These are phyloP conservation scores for Forbesichthys papilliferus DNA, from an alignment of 2,113 vertebrate species.

Conservation along the genomic window DNA sequence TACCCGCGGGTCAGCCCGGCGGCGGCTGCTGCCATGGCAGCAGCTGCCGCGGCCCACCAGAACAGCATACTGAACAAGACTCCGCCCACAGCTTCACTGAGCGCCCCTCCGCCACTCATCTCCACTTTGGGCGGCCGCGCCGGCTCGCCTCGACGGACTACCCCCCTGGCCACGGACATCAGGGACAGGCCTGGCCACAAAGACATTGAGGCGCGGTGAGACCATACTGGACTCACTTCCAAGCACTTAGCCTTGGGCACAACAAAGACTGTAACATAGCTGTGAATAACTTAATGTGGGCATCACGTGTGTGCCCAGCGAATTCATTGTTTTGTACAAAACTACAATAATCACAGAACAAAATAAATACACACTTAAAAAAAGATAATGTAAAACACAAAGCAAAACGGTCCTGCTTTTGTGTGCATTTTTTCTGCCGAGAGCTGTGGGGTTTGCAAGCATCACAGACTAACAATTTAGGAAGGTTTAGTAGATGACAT, in stretches of 20 bases:
- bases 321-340: conserved; percentile 67
- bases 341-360: conserved; percentile 50
- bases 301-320: conserved; percentile 21
- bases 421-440: conserved; percentile 74
- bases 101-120: conserved; percentile 94
- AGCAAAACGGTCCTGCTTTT: conserved; percentile 70
- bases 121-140: conserved; percentile 88
- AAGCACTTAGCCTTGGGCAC: conserved; percentile 73
- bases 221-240: conserved; percentile 64
- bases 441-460: conserved; percentile 39
- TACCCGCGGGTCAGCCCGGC: conserved; percentile 92
- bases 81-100: conserved; percentile 90
- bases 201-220: conserved; percentile 96
- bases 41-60: conserved; percentile 75
- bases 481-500: conserved; percentile 84
- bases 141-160: conserved; percentile 93
- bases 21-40: conserved; percentile 57
- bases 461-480: conserved; percentile 36
- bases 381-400: background rate
- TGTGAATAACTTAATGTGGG: conserved; percentile 72
- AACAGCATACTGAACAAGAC: conserved; percentile 94
- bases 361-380: conserved; percentile 18
- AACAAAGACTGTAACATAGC: conserved; percentile 73
- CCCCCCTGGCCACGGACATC: conserved; percentile 88
- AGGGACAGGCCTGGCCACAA: conserved; percentile 92